These are phyloP conservation scores for Hoplodrina blanda DNA, from an alignment of 2,888 invertebrate species.

Conservation along the genomic window DNA sequence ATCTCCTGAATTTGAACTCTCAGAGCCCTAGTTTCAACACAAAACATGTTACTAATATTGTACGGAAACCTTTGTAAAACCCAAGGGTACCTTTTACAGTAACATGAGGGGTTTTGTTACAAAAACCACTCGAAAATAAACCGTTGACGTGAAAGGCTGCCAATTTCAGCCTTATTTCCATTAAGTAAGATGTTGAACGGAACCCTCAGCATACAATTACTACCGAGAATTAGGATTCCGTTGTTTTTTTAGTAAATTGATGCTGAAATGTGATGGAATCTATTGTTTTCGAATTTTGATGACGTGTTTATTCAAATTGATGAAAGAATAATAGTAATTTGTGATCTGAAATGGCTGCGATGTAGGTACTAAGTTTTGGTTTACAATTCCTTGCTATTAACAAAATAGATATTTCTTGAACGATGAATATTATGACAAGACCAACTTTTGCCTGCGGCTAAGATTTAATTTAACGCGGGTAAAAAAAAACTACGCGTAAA, in stretches of 20 bases:
- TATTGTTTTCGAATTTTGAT: conserved; percentile 7
- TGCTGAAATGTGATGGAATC: not conserved
- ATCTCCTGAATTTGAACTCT: conserved; percentile 11
- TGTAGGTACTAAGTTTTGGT: too few species aligned
- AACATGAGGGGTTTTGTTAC: conserved; percentile 33
- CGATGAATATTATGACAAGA: too few species aligned
- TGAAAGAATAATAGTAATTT: not conserved
- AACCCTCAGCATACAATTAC: conserved; percentile 50
- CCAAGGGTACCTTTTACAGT: conserved; percentile 2
- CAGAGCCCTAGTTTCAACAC: conserved; percentile 6
- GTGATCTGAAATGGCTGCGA: not conserved
- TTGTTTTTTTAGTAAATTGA: conserved; percentile 45
- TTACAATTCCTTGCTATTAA: too few species aligned
- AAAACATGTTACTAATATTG: conserved; percentile 42
- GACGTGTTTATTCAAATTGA: conserved; percentile 20
- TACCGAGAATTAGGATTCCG: conserved; percentile 27
- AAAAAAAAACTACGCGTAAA: too few species aligned
- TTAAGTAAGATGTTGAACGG: conserved; percentile 44
- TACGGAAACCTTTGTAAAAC: conserved; percentile 25
- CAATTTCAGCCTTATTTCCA: conserved; percentile 57
- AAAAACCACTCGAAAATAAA: conserved; percentile 49
- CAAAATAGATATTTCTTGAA: too few species aligned
- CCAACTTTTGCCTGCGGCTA: too few species aligned
- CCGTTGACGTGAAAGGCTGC: conserved; percentile 40
- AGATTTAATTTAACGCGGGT: too few species aligned